These are phyloP conservation scores for Drosophila stalkeri DNA, from an alignment of 2,888 invertebrate species.

Conservation along the genomic window DNA sequence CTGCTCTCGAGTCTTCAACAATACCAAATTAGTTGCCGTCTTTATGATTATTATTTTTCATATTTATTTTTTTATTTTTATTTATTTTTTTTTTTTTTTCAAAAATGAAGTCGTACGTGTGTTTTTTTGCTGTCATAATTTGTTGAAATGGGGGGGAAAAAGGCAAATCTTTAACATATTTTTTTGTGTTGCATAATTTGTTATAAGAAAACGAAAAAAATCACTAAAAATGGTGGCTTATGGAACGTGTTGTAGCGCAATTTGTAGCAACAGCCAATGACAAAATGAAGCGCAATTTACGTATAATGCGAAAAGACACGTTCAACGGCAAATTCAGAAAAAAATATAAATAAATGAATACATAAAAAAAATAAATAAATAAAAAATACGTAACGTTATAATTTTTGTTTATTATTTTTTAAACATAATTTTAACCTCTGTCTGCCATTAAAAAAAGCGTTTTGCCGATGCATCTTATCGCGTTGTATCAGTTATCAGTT, in stretches of 20 bases:
- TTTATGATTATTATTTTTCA: conserved; percentile 25
- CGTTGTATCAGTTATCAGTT: conserved; percentile 43
- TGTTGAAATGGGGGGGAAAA: conserved; percentile 17
- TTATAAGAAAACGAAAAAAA: conserved; percentile 17
- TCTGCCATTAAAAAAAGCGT: conserved; percentile 8
- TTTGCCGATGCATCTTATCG: conserved; percentile 9
- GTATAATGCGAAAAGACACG: conserved; percentile 68
- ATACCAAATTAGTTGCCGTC: conserved; percentile 53
- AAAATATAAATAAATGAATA: not conserved
- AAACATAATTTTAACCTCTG: not conserved
- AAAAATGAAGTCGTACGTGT: conserved; percentile 66
- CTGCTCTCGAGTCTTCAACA: conserved; percentile 51
- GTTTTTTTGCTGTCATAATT: conserved; percentile 54
- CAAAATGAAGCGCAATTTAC: conserved; percentile 49
- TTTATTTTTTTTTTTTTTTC: conserved; percentile 2
- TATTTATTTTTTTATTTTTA: conserved; percentile 6
- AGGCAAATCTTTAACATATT: conserved; percentile 41
- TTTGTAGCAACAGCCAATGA: conserved; percentile 64
- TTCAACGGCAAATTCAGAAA: conserved; percentile 30
- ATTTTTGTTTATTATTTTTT: not conserved
- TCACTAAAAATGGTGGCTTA: conserved; percentile 66
- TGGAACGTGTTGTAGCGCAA: conserved; percentile 63
- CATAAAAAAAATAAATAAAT: not conserved
- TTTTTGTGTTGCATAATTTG: conserved; percentile 55
- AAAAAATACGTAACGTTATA: conserved; percentile 23